A percentile compares a stretch with the other conserved stretches of the same genome.
phyloP scores from a whole-genome alignment of 2,113 vertebrate genomes.

The Macrotis lagotis region DNA sequence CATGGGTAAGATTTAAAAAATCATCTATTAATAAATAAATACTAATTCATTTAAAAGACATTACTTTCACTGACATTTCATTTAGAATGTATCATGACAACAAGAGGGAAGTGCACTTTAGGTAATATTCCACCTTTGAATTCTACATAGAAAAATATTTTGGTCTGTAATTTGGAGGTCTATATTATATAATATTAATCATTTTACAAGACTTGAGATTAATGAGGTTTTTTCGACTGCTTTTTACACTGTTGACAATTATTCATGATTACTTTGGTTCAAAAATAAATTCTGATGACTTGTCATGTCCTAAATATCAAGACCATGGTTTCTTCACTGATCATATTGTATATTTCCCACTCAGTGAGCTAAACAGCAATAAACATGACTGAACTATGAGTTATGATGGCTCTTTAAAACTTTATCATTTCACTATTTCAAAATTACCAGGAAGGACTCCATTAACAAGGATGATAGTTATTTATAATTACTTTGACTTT shows the following conservation, averaged over 20 bases:
- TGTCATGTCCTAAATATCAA: slow-evolving; percentile 27
- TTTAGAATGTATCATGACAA: background rate
- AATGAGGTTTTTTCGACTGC: too few relatives aligned
- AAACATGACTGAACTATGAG: background rate
- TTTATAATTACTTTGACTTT: background rate
- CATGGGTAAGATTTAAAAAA: too few relatives aligned
- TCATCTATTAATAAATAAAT: too few relatives aligned
- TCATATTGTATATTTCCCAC: background rate
- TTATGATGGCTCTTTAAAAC: background rate
- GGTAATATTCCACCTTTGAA: slow-evolving; percentile 8
- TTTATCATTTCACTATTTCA: slow-evolving; percentile 16
- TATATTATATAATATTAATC: background rate
- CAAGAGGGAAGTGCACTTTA: background rate
- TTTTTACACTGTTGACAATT: too few relatives aligned
- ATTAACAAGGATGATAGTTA: background rate
- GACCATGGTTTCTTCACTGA: background rate
- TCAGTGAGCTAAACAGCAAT: slow-evolving; percentile 43
- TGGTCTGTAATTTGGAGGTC: slow-evolving; percentile 16
- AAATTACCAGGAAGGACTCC: background rate
- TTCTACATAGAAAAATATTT: background rate
- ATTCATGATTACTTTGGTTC: slow-evolving; percentile 14
- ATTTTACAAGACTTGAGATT: background rate
- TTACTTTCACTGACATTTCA: background rate
- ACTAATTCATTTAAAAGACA: too few relatives aligned
- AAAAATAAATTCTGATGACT: slow-evolving; percentile 9